Evolutionary conservation across 2,888 invertebrate genomes (phyloP), one percentile per base, ranked within the genome.

Genomic region (Eucriotettix oculatus): DNA sequence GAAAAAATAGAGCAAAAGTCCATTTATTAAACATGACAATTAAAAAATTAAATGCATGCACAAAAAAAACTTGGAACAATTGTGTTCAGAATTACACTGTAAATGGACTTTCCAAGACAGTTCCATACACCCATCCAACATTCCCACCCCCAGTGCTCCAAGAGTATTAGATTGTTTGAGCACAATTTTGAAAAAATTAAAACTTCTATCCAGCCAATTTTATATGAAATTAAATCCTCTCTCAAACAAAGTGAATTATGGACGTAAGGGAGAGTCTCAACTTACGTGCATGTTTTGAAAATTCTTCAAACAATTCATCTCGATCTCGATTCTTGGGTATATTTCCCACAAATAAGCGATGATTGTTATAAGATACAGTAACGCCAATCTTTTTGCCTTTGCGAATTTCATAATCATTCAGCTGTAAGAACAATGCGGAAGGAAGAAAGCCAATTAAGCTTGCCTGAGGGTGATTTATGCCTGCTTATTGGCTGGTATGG

Each of bases 321-420:
- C 89, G 91, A 86, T 93, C 92, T 87, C 94, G 93, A 87, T 91
- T 94, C 89, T 96, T 96, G 85, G 96, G 95, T 86, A 96, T 95
- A 92, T 96, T 96, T 82, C 95, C 96, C 85, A 96, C 94, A 91
- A 95, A 96, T 85, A 96, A 90, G 84, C 95, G 91, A 84, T 93
- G 92, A 89, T 96, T 96, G 87, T 96, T 95, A 88, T 93, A 92
- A 83, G 95, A 96, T 85, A 95, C 88, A 83, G 94, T 95, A 80
- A 95, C 94, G 85, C 95, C 95, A 87, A 96, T 90, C 86, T 90
- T 91, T 89, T 95, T 95, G 84, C 94, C 94, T 84, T 93, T 92
- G 86, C 91, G 89, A 87, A 96, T 93, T 89, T 95, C 95, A 88
- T 89, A 90, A 88, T 94, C 93, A 89, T 96, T 94, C 85, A 95